A percentile compares a stretch with the other conserved stretches of the same genome.
These are phyloP conservation scores for Hemitrygon akajei DNA, from an alignment of 2,797 vertebrate species.

Conservation along the genomic window DNA sequence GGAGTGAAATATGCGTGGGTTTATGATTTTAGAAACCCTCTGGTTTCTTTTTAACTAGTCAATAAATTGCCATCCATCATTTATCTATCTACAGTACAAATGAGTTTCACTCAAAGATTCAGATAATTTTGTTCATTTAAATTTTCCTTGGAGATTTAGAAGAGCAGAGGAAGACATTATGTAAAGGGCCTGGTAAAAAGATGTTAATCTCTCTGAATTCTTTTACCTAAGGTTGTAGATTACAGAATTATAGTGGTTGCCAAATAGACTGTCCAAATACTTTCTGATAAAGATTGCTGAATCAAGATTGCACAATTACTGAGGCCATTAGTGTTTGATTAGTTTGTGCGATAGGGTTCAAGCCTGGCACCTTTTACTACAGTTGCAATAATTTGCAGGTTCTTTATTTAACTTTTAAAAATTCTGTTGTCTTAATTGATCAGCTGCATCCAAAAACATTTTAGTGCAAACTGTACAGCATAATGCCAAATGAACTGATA, in stretches of 20 bases:
- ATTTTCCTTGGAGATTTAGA: background rate
- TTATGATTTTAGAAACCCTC: slow-evolving; percentile 8
- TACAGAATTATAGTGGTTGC: background rate
- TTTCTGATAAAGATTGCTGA: background rate
- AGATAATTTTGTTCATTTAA: background rate
- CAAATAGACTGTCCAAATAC: background rate
- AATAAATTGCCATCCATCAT: background rate
- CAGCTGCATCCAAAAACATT: background rate
- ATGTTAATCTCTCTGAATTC: background rate
- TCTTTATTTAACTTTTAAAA: background rate
- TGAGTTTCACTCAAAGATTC: background rate
- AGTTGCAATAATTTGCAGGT: background rate
- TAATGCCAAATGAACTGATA: background rate
- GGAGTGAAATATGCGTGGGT: background rate
- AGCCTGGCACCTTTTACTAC: background rate
- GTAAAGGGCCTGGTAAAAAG: background rate
- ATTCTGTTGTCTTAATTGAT: background rate
- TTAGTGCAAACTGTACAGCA: background rate
- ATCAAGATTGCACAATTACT: background rate
- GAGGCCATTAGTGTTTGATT: background rate
- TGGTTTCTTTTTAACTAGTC: background rate
- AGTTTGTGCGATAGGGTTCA: background rate
- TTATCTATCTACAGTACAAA: background rate
- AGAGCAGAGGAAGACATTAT: background rate
- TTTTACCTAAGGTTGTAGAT: background rate